Base-by-base conservation (phyloP, 2,888 invertebrate genomes). In the Neelides folsomi region DNA sequence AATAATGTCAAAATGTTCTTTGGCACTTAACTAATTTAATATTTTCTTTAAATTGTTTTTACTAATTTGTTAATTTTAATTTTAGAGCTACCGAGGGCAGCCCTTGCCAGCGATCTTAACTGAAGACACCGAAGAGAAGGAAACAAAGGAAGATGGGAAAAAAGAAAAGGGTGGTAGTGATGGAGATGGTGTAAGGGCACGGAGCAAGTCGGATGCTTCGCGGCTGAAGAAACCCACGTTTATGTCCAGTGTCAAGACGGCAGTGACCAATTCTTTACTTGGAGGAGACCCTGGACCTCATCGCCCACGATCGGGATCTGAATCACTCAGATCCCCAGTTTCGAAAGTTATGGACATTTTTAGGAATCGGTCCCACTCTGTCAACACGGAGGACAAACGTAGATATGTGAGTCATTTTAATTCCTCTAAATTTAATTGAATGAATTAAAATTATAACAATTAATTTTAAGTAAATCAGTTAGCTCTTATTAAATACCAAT, bases 301-400 rank as follows among this genome's bases (percentile, higher is more conserved):
- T 53, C 60, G 63, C 48, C 63, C 64, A 42, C 55, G 63, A 7
- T 61, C 66, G 12, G 75, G 79, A 6, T 79, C 82, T 0, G 77
- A 80, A 63, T 75, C 73, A 50, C 60, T 62, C 35, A 55, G 62
- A 53, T 83, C 85, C 65, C 86, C 89, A 2, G 87, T 90, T 76
- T 83, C 86, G 59, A 89, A 88, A 75, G 87, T 90, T 47, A 88
- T 88, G 81, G 89, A 90, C 70, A 82, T 89, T 68, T 89, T 90
- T 71, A 78, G 89, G 54, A 80, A 81, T 70, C 76, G 83, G 62
- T 81, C 82, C 54, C 82, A 82, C 70, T 79, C 79, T 65, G 79
- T 80, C 50, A 77, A 79, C 46, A 77, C 80, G 34, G 82, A 81
- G 56, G 82, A 82, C 64, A 81, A 80, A 67, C 72, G 80, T 57